These are phyloP conservation scores for Halcyon leucocephala DNA, from an alignment of 2,797 vertebrate species.

Conservation along the genomic window DNA sequence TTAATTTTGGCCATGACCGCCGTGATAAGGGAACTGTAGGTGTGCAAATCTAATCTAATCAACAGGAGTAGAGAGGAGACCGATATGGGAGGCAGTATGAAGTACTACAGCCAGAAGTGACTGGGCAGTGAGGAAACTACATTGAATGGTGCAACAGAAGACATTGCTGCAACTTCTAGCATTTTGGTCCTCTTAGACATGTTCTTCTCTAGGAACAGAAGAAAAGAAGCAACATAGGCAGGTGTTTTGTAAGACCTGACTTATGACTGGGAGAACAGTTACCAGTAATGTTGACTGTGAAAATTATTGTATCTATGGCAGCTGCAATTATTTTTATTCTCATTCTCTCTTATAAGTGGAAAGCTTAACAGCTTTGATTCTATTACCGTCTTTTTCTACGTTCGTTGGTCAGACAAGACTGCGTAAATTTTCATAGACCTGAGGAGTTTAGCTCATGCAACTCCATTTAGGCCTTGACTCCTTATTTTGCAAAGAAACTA, in stretches of 20 bases:
- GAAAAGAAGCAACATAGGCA: neutral
- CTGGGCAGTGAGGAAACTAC: neutral
- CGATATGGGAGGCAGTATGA: neutral
- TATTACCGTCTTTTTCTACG: neutral
- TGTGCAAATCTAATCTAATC: neutral
- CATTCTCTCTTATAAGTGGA: neutral
- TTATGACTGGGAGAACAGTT: neutral
- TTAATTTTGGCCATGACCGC: neutral
- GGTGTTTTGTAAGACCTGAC: neutral
- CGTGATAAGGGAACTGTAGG: neutral
- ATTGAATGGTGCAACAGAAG: neutral
- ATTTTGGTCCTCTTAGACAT: neutral
- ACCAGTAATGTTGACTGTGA: neutral
- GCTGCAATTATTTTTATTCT: neutral
- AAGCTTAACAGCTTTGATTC: neutral
- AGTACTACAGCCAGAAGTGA: neutral
- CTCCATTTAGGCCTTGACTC: neutral
- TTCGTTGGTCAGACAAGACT: neutral
- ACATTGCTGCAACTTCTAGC: neutral
- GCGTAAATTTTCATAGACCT: neutral
- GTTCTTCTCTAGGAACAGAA: neutral
- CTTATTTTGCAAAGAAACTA: neutral
- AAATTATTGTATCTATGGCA: neutral
- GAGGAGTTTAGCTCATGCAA: neutral
- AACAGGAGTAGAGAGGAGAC: neutral